Conservation (phyloP, 2,888 invertebrate genomes). For the Synanthedon formicaeformis region DNA sequence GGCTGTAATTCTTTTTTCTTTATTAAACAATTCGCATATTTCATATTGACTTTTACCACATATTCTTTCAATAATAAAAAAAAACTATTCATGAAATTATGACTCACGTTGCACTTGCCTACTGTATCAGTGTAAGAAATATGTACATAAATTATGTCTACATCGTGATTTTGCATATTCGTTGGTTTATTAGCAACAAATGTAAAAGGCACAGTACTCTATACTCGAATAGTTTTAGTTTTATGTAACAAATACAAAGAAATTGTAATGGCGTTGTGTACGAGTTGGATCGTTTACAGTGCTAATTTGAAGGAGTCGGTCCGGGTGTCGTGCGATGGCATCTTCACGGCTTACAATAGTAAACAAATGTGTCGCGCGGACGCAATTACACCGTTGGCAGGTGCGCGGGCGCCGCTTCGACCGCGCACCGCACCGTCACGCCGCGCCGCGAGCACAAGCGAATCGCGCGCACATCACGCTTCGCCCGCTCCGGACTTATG, state of each 20-base stretch:
- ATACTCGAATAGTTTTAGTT: too few relatives aligned
- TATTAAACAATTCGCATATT: too few relatives aligned
- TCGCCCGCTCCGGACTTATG: constrained; percentile 53
- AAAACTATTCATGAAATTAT: too few relatives aligned
- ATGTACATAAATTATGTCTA: too few relatives aligned
- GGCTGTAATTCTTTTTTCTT: too few relatives aligned
- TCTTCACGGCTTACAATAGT: constrained; percentile 68
- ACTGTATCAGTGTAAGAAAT: too few relatives aligned
- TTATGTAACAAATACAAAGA: neutral
- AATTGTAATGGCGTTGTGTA: constrained; percentile 4
- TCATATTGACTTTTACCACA: too few relatives aligned
- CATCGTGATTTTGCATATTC: too few relatives aligned
- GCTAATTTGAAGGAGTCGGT: constrained; percentile 60
- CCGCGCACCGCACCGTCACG: constrained; percentile 9
- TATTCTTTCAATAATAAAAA: too few relatives aligned
- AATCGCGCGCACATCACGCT: constrained; percentile 63
- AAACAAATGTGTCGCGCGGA: constrained; percentile 65
- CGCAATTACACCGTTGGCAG: constrained; percentile 47
- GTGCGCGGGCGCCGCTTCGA: constrained; percentile 16
- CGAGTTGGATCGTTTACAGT: constrained; percentile 23
- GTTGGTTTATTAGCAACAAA: too few relatives aligned
- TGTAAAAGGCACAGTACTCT: too few relatives aligned
- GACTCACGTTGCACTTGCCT: too few relatives aligned
- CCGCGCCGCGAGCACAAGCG: constrained; percentile 25
- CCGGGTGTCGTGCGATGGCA: constrained; percentile 57